A percentile compares a stretch with the other conserved stretches of the same genome.
Evolutionary conservation across 2,888 invertebrate species (phyloP).

Genomic region (Rhamphomyia laevipes): DNA sequence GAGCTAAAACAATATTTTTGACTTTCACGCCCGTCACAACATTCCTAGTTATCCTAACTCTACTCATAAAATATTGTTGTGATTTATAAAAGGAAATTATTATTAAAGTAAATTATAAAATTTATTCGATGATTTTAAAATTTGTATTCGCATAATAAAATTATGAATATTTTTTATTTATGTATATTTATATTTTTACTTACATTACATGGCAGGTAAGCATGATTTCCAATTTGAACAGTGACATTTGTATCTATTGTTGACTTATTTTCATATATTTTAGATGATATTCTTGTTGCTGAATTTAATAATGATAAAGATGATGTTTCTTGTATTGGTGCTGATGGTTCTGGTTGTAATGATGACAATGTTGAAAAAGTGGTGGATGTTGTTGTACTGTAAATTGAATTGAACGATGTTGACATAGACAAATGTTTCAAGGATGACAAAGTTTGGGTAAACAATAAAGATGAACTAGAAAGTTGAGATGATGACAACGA

Average conservation of each 20-base stretch:
- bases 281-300: conserved; percentile 26
- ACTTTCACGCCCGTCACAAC: no score
- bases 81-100: no score
- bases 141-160: no score
- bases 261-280: conserved; percentile 26
- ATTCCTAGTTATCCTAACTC: no score
- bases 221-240: conserved; percentile 81
- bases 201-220: conserved; percentile 81
- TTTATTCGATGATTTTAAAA: no score
- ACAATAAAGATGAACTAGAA: conserved; percentile 1
- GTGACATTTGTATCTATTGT: conserved; percentile 61
- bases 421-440: background rate
- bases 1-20: no score
- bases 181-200: conserved; percentile 20
- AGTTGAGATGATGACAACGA: conserved; percentile 21
- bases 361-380: conserved; percentile 14
- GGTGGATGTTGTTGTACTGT: conserved; percentile 2
- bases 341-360: conserved; percentile 15
- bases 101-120: no score
- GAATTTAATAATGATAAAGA: conserved; percentile 20
- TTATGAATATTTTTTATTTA: background rate
- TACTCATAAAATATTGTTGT: no score
- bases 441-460: background rate
- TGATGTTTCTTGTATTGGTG: conserved; percentile 10
- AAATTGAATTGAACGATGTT: conserved; percentile 11